Evolutionary conservation across 2,888 invertebrate genomes (phyloP).

Genomic region (Drosophila prostipennis): DNA sequence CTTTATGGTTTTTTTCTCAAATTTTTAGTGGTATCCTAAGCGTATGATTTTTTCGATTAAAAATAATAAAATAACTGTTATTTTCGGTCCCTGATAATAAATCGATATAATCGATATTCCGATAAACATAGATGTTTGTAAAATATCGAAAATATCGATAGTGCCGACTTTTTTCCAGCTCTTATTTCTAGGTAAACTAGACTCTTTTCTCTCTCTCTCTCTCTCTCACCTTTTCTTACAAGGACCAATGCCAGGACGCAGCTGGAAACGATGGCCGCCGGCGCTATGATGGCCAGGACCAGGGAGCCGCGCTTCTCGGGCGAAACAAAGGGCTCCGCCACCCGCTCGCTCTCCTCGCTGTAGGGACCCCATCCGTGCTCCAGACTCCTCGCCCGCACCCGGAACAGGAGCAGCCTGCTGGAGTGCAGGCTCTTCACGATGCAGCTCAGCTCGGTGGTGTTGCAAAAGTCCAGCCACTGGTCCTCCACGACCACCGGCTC

Average conservation of each 20-base stretch:
- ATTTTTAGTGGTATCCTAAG: no score
- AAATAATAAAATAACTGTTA: no score
- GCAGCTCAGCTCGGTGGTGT: slow-evolving; percentile 92
- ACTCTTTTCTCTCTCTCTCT: no score
- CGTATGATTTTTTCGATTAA: no score
- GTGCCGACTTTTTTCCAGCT: no score
- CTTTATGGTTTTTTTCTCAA: no score
- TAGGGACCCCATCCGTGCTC: slow-evolving; percentile 92
- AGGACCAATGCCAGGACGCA: slow-evolving; percentile 78
- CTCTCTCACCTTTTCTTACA: slow-evolving; percentile 75
- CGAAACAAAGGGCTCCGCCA: slow-evolving; percentile 82
- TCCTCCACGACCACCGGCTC: slow-evolving; percentile 85
- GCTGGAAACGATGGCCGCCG: slow-evolving; percentile 84
- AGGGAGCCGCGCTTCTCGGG: slow-evolving; percentile 84
- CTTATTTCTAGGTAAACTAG: no score
- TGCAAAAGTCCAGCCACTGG: slow-evolving; percentile 89
- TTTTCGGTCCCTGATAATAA: no score
- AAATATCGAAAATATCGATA: no score
- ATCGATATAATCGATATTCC: no score
- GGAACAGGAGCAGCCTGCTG: slow-evolving; percentile 88
- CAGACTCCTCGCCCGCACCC: slow-evolving; percentile 90
- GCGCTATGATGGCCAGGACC: slow-evolving; percentile 88
- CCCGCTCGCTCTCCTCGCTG: slow-evolving; percentile 88
- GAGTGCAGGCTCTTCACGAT: slow-evolving; percentile 88
- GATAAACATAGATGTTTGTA: no score